Evolutionary conservation across 2,797 vertebrate genomes (phyloP).

Genomic region (Dendrocincla fuliginosa): DNA sequence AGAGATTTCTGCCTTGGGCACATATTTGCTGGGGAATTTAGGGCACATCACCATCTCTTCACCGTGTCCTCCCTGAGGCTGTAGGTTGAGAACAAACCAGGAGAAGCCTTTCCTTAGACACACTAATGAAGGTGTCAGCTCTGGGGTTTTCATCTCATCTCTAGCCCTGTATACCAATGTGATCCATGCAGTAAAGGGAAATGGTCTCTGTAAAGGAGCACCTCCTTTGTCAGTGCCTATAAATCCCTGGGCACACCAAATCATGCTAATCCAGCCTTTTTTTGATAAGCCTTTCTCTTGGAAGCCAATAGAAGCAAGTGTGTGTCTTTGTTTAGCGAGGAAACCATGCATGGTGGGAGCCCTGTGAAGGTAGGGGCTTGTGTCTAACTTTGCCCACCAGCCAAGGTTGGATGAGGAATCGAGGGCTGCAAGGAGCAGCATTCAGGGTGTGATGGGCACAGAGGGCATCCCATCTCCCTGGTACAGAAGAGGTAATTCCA

Average conservation of each 20-base stretch:
- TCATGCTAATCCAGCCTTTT: background rate
- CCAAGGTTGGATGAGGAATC: background rate
- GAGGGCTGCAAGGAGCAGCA: accelerated
- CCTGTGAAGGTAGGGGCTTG: accelerated
- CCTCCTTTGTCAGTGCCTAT: background rate
- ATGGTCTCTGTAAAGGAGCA: background rate
- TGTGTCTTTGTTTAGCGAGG: background rate
- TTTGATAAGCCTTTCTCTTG: background rate
- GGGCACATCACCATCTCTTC: background rate
- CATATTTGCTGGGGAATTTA: accelerated
- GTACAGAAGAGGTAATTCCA: background rate
- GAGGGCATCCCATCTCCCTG: background rate
- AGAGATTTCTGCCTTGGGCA: background rate
- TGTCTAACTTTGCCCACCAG: background rate
- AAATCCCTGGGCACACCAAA: background rate
- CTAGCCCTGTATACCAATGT: background rate
- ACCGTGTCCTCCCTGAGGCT: background rate
- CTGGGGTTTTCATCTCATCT: background rate
- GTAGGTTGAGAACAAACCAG: background rate
- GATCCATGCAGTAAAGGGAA: background rate
- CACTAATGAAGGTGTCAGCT: background rate
- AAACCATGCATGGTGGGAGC: background rate
- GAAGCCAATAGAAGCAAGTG: background rate
- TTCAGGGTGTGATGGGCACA: background rate
- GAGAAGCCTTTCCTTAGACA: background rate